Base-by-base conservation (phyloP, 92 coral and sea anemone genomes). In the Ricordea florida region DNA sequence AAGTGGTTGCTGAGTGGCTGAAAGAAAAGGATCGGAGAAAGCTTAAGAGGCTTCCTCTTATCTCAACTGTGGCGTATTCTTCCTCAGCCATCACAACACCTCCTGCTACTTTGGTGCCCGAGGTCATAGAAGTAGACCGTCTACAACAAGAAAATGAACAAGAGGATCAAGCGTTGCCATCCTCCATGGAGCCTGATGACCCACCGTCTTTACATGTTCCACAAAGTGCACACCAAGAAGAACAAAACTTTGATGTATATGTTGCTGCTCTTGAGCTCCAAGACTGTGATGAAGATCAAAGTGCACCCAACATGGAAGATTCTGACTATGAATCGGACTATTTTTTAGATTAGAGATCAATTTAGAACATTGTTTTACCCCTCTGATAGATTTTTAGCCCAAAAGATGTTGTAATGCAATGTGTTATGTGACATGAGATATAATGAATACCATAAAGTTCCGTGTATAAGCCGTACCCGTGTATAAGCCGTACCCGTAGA, bases 251-350 rank as follows among this genome's bases (percentile, higher is more conserved):
- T 40, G 46, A 40, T 40, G 46, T 18, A 2, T 40, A 40, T 40
- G 46, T 40, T 2, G 46, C 46, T 40, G 46, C 2, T 8, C 46
- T 40, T 8, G 3, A 40, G 46, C 46, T 40, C 46, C 46, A 40
- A 40, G 46, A 40, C 46, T 6, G 45, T 40, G 45, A 17, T 40
- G 8, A 40, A 2, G 2, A 17, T 28, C 57, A 66, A 40, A 10
- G 45, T 40, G 2, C 45, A 17, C 10, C 45, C 45, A 10, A 40
- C 3, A 40, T 40, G 45, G 45, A 14, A 14, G 1, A 40, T 10
- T 6, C 45, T 60, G 80, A 74, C 71, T 74, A 60, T 60, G 71
- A 30, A 60, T 74, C 80, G 21, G 80, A 72, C 79, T 56, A 55
- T 71, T 69, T 33, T 17, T 61, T 27, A 15, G 56, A 47, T 47